phyloP scores from a whole-genome alignment of 1,140 invertebrate genomes.

The Fopius arisanus region DNA sequence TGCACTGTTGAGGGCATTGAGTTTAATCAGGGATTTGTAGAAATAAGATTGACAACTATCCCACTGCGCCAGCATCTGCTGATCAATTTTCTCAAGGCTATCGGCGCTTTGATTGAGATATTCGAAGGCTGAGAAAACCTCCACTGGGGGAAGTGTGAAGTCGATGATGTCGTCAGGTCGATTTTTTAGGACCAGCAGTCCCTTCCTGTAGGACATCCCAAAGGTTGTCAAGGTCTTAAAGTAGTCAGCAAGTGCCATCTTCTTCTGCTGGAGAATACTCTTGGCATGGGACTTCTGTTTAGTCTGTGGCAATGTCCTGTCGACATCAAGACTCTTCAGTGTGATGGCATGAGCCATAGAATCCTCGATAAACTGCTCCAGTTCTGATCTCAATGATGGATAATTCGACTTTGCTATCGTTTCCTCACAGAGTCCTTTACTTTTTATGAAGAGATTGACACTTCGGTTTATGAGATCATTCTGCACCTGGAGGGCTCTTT shows the following conservation, averaged over 20 bases:
- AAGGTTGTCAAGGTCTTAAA: constrained; percentile 78
- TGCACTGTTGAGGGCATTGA: constrained; percentile 72
- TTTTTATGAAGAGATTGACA: constrained; percentile 66
- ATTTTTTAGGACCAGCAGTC: constrained; percentile 65
- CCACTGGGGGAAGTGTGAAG: constrained; percentile 66
- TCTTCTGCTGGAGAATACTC: constrained; percentile 83
- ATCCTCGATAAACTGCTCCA: constrained; percentile 73
- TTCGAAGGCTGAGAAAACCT: constrained; percentile 66
- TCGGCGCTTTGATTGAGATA: no score
- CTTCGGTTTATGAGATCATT: constrained; percentile 42
- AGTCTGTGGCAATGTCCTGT: constrained; percentile 70
- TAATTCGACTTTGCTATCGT: constrained; percentile 68
- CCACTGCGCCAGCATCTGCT: constrained; percentile 70
- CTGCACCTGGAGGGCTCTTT: constrained; percentile 1
- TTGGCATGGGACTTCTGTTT: constrained; percentile 85
- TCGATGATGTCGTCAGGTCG: constrained; percentile 52
- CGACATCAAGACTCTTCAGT: constrained; percentile 72
- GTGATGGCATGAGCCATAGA: constrained; percentile 72
- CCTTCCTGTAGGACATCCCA: constrained; percentile 83
- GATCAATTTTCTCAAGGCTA: constrained; percentile 25
- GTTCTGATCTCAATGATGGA: constrained; percentile 65
- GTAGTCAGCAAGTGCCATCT: constrained; percentile 81
- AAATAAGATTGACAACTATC: constrained; percentile 79
- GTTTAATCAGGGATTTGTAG: constrained; percentile 74
- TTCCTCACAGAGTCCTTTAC: constrained; percentile 71